Evolutionary conservation across 2,888 invertebrate genomes (phyloP).

Genomic region (Mythimna lalbum): DNA sequence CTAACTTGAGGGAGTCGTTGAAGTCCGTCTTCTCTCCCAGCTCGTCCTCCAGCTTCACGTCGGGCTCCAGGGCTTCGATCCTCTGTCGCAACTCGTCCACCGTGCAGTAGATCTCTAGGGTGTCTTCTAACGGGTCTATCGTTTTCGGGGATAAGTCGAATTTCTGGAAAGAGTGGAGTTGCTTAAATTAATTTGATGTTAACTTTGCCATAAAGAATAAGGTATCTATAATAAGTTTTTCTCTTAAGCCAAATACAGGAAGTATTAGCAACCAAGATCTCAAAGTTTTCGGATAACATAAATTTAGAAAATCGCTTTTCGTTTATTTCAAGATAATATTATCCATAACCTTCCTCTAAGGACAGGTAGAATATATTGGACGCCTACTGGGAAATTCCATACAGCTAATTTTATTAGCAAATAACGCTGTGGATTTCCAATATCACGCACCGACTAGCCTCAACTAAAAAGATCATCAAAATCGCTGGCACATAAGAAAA

Average conservation of each 20-base stretch:
- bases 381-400: background rate
- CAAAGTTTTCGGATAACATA: too few species aligned
- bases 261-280: too few species aligned
- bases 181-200: background rate
- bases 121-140: constrained; percentile 89
- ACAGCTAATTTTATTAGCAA: background rate
- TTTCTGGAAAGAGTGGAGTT: constrained; percentile 75
- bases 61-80: constrained; percentile 86
- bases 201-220: too few species aligned
- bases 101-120: constrained; percentile 92
- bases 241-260: too few species aligned
- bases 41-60: constrained; percentile 75
- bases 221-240: too few species aligned
- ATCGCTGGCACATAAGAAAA: background rate
- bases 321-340: too few species aligned
- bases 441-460: background rate
- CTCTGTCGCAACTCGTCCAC: constrained; percentile 92
- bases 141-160: constrained; percentile 87
- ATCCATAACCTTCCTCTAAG: too few species aligned
- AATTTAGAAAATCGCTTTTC: too few species aligned
- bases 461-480: background rate
- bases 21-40: constrained; percentile 70
- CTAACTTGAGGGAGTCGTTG: constrained; percentile 66
- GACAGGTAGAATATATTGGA: background rate
- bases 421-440: accelerated